phyloP scores from a whole-genome alignment of 2,888 invertebrate species.

The Drosophila barbarae region DNA sequence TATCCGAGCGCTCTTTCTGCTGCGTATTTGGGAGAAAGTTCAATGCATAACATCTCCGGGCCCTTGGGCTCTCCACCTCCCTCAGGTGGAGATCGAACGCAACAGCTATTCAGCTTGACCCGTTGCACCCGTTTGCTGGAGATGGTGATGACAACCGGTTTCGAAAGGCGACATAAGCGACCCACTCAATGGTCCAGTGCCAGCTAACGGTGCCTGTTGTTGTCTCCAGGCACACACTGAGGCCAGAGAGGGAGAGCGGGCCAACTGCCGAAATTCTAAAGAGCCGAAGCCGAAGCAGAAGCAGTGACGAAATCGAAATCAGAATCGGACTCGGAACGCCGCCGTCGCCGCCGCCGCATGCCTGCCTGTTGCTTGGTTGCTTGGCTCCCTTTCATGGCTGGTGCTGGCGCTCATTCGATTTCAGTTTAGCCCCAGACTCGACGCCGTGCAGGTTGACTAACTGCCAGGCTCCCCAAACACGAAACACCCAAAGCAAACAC shows the following conservation, averaged over 20 bases:
- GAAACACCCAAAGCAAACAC: conserved; percentile 30
- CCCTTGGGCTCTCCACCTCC: conserved; percentile 24
- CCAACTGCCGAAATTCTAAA: conserved; percentile 26
- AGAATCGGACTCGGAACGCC: conserved; percentile 9
- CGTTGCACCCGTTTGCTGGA: conserved; percentile 10
- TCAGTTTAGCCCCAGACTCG: conserved; percentile 71
- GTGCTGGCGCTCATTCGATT: conserved; percentile 52
- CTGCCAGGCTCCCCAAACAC: conserved; percentile 7
- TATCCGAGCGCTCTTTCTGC: background rate
- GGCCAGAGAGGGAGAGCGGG: conserved; percentile 13
- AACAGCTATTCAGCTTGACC: conserved; percentile 8
- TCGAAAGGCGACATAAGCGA: background rate
- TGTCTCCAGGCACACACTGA: conserved; percentile 6
- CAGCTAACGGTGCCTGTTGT: conserved; percentile 29
- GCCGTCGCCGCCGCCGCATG: background rate
- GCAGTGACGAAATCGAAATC: conserved; percentile 25
- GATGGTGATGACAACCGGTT: conserved; percentile 29
- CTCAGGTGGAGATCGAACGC: conserved; percentile 4
- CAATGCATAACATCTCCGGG: conserved; percentile 22
- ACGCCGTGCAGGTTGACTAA: conserved; percentile 53
- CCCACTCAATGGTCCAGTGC: conserved; percentile 31
- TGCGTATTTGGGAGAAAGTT: conserved; percentile 61
- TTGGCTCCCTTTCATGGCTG: conserved; percentile 54
- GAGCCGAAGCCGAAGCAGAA: conserved; percentile 22
- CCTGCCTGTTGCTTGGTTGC: conserved; percentile 28